Conservation (phyloP, 2,113 vertebrate genomes). For the Gallinago jamesoni region DNA sequence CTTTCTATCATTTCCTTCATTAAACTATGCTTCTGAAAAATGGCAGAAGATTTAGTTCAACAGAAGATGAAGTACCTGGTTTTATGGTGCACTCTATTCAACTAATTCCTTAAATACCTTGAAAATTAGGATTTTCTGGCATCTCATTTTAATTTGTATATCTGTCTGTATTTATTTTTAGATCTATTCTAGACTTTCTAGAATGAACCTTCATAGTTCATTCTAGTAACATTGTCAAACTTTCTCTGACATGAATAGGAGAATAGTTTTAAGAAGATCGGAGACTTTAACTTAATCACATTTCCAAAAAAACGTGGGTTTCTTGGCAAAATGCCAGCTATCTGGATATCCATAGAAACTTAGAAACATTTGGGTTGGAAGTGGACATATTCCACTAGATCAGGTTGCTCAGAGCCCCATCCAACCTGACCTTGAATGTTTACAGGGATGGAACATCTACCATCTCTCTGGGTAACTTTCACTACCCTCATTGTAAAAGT, state of each 20-base stretch:
- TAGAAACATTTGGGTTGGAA: not conserved
- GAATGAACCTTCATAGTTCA: not conserved
- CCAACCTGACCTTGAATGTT: not conserved
- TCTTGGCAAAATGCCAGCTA: not conserved
- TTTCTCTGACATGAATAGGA: not conserved
- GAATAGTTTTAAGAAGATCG: not conserved
- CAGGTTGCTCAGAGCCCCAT: not conserved
- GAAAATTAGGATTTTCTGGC: not conserved
- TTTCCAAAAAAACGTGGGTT: rapidly evolving
- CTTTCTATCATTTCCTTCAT: not conserved
- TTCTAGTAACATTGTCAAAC: not conserved
- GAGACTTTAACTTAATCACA: not conserved
- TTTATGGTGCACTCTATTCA: not conserved
- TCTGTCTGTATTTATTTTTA: not conserved
- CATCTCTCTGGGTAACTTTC: not conserved
- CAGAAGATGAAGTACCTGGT: not conserved
- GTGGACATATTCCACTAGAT: not conserved
- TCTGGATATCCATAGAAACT: not conserved
- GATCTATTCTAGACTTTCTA: not conserved
- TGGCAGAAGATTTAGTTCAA: not conserved
- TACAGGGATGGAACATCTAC: not conserved
- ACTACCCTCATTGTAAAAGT: not conserved
- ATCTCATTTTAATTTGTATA: not conserved
- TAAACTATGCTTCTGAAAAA: not conserved
- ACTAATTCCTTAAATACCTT: not conserved